Evolutionary conservation across 1,140 invertebrate species (phyloP), one percentile per base, ranked within the genome.

Genomic region (Watersipora subatra): DNA sequence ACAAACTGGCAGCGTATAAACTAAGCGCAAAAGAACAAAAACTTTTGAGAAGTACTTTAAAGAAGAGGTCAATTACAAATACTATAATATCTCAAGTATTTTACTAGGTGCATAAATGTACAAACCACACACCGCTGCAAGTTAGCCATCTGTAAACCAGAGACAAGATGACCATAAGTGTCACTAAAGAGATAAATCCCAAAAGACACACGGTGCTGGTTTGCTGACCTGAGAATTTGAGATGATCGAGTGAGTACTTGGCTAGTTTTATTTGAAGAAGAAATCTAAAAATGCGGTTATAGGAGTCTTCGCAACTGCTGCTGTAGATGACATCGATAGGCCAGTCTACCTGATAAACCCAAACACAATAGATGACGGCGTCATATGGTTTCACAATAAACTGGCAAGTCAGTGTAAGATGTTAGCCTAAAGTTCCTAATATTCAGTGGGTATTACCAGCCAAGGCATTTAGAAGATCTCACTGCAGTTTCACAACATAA

Each of bases 231-330:
- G 71, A 73, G 74, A 85, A 86, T 67, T 73, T 70, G 2, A 87
- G 75, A 69, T 83, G 81, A 71, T 85, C 85, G 28, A 87, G 73
- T 1, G 83, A 83, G 77, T 83, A 85, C 19, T 86, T 75, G 1
- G 84, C 84, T 77, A 84, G 84, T 72, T 86, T 86, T 0, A 75
- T 69, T 72, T 85, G 85, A 28, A 87, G 74, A 27, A 86, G 78
- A 73, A 87, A 86, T 46, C 78, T 74, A 73, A 87, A 86, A 63
- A 86, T 80, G 19, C 82, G 76, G 70, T 86, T 85, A 70, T 87
- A 87, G 63, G 83, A 79, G 17, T 76, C 69, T 56, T 85, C 76
- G 29, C 81, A 78, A 58, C 79, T 76, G 2, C 80, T 74, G 56
- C 77, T 84, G 1, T 87, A 75, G 7, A 87, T 74, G 2, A 86